Percentiles rank a stretch among this genome's conserved stretches.
Evolutionary conservation across 37 sponge, comb jelly and placozoan genomes (phyloP).

Genomic region (Ianthella basta): DNA sequence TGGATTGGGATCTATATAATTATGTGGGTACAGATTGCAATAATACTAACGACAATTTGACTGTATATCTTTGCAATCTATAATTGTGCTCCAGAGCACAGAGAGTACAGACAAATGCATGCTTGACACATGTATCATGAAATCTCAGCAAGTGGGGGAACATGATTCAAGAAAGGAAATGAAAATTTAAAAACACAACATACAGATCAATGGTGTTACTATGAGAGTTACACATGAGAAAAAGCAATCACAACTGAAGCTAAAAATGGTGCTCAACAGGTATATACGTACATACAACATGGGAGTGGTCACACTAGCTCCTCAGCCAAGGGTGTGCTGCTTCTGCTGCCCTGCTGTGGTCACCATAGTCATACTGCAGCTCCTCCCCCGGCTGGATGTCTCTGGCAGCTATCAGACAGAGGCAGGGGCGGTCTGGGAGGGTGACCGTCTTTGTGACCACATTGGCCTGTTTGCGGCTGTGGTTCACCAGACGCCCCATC

Average conservation of each 20-base stretch:
- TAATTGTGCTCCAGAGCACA: no score
- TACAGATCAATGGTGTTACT: not conserved
- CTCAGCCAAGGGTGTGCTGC: slow-evolving; percentile 88
- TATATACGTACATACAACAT: no score
- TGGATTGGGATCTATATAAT: no score
- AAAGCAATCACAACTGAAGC: not conserved
- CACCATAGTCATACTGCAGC: slow-evolving; percentile 92
- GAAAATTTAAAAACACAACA: not conserved
- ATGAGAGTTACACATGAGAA: not conserved
- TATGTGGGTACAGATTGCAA: no score
- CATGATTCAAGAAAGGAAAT: no score
- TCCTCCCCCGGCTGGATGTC: slow-evolving; percentile 84
- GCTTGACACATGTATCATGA: no score
- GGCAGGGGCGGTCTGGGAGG: slow-evolving; percentile 63
- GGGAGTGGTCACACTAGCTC: not conserved
- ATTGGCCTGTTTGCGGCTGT: slow-evolving; percentile 69
- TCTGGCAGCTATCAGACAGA: slow-evolving; percentile 71
- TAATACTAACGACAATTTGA: no score
- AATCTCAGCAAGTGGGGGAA: no score
- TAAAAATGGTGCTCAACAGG: not conserved
- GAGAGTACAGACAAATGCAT: no score
- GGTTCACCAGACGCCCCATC: slow-evolving; percentile 86
- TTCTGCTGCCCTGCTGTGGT: slow-evolving; percentile 59
- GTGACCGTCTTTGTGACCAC: slow-evolving; percentile 54
- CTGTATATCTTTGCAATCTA: no score